A percentile compares a stretch with the other conserved stretches of the same genome.
Conservation (phyloP, 2,888 invertebrate species). For the Brachyopa scutellaris region DNA sequence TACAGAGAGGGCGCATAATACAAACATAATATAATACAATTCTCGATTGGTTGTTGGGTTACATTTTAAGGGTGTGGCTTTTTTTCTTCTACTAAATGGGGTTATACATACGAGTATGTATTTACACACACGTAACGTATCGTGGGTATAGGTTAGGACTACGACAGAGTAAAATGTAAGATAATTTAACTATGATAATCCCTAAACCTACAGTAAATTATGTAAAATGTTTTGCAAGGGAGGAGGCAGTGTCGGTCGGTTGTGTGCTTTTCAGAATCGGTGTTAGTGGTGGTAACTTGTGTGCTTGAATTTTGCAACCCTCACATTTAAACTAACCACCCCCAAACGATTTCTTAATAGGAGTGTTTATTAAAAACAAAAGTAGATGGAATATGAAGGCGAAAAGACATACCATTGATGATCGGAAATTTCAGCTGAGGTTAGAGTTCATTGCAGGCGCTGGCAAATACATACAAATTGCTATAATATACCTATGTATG, state of each 20-base stretch:
- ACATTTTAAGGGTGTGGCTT: slow-evolving; percentile 69
- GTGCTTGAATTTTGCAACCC: slow-evolving; percentile 27
- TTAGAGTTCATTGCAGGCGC: slow-evolving; percentile 53
- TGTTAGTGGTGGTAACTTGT: slow-evolving; percentile 36
- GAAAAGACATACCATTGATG: slow-evolving; percentile 50
- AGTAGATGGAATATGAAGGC: slow-evolving; percentile 26
- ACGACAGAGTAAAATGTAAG: slow-evolving; percentile 39
- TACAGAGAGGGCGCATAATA: slow-evolving; percentile 46
- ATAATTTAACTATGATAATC: slow-evolving; percentile 67
- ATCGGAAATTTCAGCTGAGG: slow-evolving; percentile 62
- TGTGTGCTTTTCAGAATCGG: slow-evolving; percentile 5
- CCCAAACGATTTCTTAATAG: slow-evolving; percentile 60
- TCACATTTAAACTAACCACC: slow-evolving; percentile 61
- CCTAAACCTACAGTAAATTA: slow-evolving; percentile 54
- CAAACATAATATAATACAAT: slow-evolving; percentile 62
- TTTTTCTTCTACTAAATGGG: slow-evolving; percentile 61
- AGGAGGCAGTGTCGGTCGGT: background rate
- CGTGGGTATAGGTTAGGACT: slow-evolving; percentile 39
- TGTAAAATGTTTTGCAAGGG: slow-evolving; percentile 30
- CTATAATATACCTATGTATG: background rate
- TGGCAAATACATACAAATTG: background rate
- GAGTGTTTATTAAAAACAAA: slow-evolving; percentile 58
- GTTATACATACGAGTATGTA: slow-evolving; percentile 34
- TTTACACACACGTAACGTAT: background rate
- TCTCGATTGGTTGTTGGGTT: slow-evolving; percentile 76